A percentile compares a stretch with the other conserved stretches of the same genome.
Evolutionary conservation across 2,797 vertebrate species (phyloP).

Genomic region (Eulemur rubriventer): DNA sequence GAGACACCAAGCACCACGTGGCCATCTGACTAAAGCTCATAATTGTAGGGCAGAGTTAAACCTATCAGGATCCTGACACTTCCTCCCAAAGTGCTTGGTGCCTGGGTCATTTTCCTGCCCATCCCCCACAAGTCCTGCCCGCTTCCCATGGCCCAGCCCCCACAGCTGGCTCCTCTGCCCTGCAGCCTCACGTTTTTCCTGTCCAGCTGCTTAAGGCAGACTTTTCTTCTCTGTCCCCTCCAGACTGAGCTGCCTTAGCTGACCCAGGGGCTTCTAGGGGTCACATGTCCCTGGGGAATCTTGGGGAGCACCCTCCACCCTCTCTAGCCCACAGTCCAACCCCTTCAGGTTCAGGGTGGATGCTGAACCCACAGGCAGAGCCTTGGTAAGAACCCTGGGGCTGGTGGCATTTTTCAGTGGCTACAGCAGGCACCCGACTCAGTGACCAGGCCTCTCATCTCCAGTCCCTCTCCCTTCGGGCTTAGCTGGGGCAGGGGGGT

Average conservation of each 20-base stretch:
- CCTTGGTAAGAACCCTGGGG: neutral
- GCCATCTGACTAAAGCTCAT: neutral
- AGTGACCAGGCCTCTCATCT: neutral
- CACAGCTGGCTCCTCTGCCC: neutral
- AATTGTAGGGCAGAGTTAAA: neutral
- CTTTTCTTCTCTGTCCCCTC: neutral
- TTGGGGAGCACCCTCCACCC: neutral
- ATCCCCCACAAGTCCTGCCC: neutral
- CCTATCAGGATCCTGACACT: neutral
- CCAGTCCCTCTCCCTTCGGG: neutral
- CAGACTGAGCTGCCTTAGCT: neutral
- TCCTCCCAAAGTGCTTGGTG: neutral
- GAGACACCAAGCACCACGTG: neutral
- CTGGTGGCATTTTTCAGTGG: neutral
- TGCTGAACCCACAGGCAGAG: neutral
- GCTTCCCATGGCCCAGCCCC: neutral
- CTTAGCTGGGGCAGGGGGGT: neutral
- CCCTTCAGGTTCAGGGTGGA: neutral
- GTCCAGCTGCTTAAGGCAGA: neutral
- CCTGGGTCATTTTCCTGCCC: neutral
- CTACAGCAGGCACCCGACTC: neutral
- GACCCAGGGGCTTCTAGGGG: neutral
- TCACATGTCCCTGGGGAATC: neutral
- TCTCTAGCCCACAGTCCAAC: neutral
- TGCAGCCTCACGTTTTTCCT: neutral